Evolutionary conservation across 2,888 invertebrate genomes (phyloP).

Genomic region (Atethmia centrago): DNA sequence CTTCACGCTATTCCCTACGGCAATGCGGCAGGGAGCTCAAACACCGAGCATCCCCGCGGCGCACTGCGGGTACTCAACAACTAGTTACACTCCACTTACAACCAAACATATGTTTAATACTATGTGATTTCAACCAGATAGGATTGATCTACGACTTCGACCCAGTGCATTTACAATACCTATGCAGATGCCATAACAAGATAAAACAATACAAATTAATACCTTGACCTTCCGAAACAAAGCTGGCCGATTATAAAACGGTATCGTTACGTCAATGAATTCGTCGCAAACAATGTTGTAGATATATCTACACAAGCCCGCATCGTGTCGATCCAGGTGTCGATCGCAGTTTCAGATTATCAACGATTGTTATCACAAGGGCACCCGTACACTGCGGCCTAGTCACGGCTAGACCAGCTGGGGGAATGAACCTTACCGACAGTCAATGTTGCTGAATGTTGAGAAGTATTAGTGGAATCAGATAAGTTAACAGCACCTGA

Average conservation of each 20-base stretch:
- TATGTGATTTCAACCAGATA: constrained; percentile 52
- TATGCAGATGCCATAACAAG: constrained; percentile 40
- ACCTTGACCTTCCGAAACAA: constrained; percentile 71
- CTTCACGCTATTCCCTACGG: constrained; percentile 73
- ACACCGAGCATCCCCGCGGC: constrained; percentile 72
- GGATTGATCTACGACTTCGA: constrained; percentile 24
- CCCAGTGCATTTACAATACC: constrained; percentile 34
- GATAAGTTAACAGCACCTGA: constrained; percentile 54
- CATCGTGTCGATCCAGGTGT: constrained; percentile 86
- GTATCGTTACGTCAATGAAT: constrained; percentile 66
- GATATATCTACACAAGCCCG: constrained; percentile 77
- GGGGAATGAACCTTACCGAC: constrained; percentile 73
- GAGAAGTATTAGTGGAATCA: constrained; percentile 69
- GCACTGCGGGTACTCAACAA: constrained; percentile 83
- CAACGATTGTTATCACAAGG: constrained; percentile 84
- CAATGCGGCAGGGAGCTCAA: constrained; percentile 64
- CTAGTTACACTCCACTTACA: constrained; percentile 75
- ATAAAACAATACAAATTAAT: constrained; percentile 65
- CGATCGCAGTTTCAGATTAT: constrained; percentile 84
- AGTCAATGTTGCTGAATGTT: constrained; percentile 64
- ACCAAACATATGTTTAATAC: constrained; percentile 73
- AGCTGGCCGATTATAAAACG: constrained; percentile 59
- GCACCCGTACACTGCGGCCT: constrained; percentile 82
- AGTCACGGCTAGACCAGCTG: constrained; percentile 69
- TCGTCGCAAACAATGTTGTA: constrained; percentile 69